Evolutionary conservation across 2,888 invertebrate genomes (phyloP).

Genomic region (Macrophya alboannulata): DNA sequence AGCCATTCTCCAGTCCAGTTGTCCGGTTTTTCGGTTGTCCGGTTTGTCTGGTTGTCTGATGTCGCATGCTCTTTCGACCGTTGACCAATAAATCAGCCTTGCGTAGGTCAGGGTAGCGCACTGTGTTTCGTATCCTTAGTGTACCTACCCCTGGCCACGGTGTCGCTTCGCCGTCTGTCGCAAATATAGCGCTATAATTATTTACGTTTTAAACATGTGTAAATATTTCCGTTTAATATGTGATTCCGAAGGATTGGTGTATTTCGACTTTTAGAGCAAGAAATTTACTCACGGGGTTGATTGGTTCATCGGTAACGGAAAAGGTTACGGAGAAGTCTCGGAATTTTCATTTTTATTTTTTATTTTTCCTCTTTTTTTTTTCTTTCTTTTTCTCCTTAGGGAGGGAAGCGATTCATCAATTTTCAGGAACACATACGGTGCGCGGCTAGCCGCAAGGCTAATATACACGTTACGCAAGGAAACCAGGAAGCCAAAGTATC

Average conservation of each 20-base stretch:
- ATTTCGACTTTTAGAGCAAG: background rate
- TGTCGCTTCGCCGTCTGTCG: conserved; percentile 33
- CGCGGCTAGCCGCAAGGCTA: conserved; percentile 56
- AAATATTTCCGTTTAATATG: background rate
- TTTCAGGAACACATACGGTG: conserved; percentile 59
- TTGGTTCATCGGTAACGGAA: conserved; percentile 52
- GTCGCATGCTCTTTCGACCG: conserved; percentile 56
- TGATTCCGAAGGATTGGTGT: background rate
- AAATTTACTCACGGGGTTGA: background rate
- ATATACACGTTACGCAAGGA: conserved; percentile 53
- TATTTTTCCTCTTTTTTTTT: background rate
- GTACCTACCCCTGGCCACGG: background rate
- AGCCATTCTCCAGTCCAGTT: conserved; percentile 49
- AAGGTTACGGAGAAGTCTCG: conserved; percentile 43
- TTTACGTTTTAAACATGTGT: background rate
- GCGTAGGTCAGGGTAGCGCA: conserved; percentile 56
- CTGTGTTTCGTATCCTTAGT: conserved; percentile 5
- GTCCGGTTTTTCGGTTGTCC: conserved; percentile 45
- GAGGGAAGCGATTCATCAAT: conserved; percentile 63
- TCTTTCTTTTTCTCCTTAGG: background rate
- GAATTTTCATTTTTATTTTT: conserved; percentile 9
- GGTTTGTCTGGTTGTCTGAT: conserved; percentile 49
- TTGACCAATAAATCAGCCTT: conserved; percentile 59
- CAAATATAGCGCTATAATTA: conserved; percentile 21
- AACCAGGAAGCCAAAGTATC: conserved; percentile 62